These are phyloP conservation scores for Oreocharis arfaki DNA, from an alignment of 2,113 vertebrate genomes.

Conservation along the genomic window DNA sequence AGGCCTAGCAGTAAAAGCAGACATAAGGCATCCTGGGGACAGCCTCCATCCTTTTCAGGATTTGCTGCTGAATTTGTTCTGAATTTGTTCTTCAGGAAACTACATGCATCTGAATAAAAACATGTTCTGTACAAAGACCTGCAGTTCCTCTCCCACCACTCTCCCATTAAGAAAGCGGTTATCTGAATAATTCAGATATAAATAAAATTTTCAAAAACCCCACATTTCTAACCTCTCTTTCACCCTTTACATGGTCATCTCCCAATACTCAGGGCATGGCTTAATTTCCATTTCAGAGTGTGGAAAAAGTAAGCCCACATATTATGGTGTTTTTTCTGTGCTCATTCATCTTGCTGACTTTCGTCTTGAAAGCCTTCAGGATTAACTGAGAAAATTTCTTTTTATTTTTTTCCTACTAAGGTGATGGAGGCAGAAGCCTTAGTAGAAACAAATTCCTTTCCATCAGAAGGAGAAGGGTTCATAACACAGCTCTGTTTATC, in stretches of 20 bases:
- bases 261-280: neutral
- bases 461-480: neutral
- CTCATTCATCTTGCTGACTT: conserved; percentile 6
- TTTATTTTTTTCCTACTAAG: neutral
- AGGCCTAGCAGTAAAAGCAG: neutral
- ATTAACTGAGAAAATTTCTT: neutral
- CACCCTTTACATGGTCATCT: neutral
- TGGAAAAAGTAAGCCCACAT: neutral
- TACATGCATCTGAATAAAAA: neutral
- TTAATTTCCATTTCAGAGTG: neutral
- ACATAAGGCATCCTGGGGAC: neutral
- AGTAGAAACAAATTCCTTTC: neutral
- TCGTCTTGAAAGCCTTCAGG: neutral
- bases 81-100: neutral
- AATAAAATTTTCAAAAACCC: neutral
- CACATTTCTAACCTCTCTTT: neutral
- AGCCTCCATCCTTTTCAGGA: neutral
- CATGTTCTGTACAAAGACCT: neutral
- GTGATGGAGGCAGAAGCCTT: neutral
- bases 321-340: neutral
- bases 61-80: neutral
- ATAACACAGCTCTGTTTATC: conserved; percentile 16
- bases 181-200: neutral
- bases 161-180: neutral
- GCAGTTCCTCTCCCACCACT: neutral